Base-by-base conservation (phyloP, 2,113 vertebrate species). In the Muscicapa adusta region DNA sequence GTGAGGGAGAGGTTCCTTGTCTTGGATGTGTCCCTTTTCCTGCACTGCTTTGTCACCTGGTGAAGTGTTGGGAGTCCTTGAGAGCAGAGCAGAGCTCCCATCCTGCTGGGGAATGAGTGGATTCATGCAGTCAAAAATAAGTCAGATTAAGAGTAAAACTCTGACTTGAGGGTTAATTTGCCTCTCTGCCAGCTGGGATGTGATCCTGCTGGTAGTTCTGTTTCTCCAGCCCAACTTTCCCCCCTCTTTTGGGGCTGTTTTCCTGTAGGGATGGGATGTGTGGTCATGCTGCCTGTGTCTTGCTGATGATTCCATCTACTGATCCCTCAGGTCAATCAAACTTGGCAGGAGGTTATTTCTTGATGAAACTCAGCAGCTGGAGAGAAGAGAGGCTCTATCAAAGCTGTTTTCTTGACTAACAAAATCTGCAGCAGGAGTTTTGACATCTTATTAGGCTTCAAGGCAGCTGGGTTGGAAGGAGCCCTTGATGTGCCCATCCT, bases 271-370 rank as follows among this genome's bases (percentile, higher is more conserved):
- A 33, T 5, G 15, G 75, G 90, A 8, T 18, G 54, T 50, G 70
- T 38, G 81, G 17, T 71, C 3, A 0, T 2, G 56, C 23, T 48
- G 25, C 4, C 65, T 57, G 62, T 53, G 50, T 11, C 80, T 73
- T 5, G 42, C 65, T 78, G 51, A 42, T 48, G 85, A 85, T 88
- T 89, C 12, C 82, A 38, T 85, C 71, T 88, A 51, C 29, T 66
- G 68, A 24, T 54, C 68, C 42, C 61, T 83, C 70, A 60, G 90
- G 48, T 89, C 88, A 89, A 76, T 93, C 96, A 72, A 10, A 91
- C 53, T 29, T 88, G 92, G 89, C 81, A 82, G 93, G 85, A 85
- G 57, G 66, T 89, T 85, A 50, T 88, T 95, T 85, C 74, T 70
- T 75, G 54, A 47, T 81, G 85, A 56, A 85, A 43, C 36, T 74